Conservation (phyloP, 2,888 invertebrate species). For the Choristoneura rosaceana region DNA sequence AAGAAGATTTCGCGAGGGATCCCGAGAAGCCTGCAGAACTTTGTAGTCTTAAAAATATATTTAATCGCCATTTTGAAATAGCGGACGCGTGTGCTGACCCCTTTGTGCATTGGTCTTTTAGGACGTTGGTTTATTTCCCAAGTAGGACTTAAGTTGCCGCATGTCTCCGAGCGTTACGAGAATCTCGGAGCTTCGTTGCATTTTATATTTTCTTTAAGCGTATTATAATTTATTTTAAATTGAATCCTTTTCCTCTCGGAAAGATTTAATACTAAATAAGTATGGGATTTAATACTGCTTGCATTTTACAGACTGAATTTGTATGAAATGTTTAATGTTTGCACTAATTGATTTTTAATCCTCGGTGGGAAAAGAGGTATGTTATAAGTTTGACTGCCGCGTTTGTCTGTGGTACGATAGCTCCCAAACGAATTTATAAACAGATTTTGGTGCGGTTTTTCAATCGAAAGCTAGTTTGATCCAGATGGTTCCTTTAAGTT, state of each 20-base stretch:
- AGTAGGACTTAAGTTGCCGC: constrained; percentile 22
- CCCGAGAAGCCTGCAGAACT: constrained; percentile 60
- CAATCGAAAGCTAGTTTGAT: too few relatives aligned
- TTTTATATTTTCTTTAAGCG: constrained; percentile 1
- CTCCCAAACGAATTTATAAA: too few relatives aligned
- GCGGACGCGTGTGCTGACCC: constrained; percentile 43
- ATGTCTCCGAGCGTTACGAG: constrained; percentile 3
- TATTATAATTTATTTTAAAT: constrained; percentile 5
- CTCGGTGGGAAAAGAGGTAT: too few relatives aligned
- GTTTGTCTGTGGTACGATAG: too few relatives aligned
- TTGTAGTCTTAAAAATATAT: constrained; percentile 73
- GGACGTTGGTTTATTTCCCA: constrained; percentile 20
- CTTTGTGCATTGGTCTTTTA: not conserved
- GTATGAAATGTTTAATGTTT: too few relatives aligned
- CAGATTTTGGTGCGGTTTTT: too few relatives aligned
- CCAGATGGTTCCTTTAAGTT: too few relatives aligned
- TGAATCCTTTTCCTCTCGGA: not conserved
- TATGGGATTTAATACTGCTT: not conserved
- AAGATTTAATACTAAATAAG: not conserved
- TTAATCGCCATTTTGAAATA: constrained; percentile 55
- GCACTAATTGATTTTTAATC: too few relatives aligned
- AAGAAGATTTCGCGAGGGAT: constrained; percentile 75
- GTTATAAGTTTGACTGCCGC: too few relatives aligned
- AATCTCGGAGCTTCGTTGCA: constrained; percentile 2
- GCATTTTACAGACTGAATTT: constrained; percentile 10